A percentile compares a stretch with the other conserved stretches of the same genome.
These are phyloP conservation scores for Cygnus olor DNA, from an alignment of 2,797 vertebrate species.

Conservation along the genomic window DNA sequence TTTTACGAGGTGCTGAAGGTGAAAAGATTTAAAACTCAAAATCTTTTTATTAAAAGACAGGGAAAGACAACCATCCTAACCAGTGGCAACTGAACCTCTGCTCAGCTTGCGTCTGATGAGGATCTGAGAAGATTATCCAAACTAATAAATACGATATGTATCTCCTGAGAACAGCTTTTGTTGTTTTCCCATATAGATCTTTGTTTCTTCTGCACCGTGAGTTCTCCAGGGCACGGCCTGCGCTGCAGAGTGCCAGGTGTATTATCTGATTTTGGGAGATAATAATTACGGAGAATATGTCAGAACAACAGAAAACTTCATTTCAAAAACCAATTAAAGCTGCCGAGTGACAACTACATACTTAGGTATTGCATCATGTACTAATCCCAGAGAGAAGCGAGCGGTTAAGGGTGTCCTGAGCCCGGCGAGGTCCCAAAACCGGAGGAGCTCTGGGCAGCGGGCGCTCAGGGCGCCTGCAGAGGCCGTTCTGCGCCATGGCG, in stretches of 20 bases:
- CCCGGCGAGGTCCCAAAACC: not conserved
- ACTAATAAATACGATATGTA: conserved; percentile 46
- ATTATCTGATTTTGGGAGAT: conserved; percentile 39
- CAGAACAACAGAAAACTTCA: conserved; percentile 53
- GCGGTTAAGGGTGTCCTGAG: not conserved
- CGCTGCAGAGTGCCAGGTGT: not conserved
- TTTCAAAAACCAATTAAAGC: conserved; percentile 51
- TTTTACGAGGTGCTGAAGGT: not conserved
- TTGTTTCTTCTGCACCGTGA: conserved; percentile 13
- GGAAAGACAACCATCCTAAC: not conserved
- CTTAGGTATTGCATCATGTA: conserved; percentile 3
- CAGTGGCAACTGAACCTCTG: not conserved
- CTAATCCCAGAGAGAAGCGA: not conserved
- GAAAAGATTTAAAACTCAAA: not conserved
- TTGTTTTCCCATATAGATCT: conserved; percentile 18
- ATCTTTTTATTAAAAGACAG: not conserved
- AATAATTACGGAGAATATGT: conserved; percentile 33
- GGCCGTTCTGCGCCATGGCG: not conserved
- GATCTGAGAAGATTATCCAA: conserved; percentile 29
- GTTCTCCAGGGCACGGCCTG: conserved; percentile 11
- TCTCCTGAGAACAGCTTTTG: conserved; percentile 48
- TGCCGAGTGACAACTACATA: conserved; percentile 21
- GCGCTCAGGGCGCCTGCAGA: no score
- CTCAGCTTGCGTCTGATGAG: not conserved
- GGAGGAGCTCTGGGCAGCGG: no score